Conservation (phyloP, 1,140 invertebrate species). For the Drosophila tristis region DNA sequence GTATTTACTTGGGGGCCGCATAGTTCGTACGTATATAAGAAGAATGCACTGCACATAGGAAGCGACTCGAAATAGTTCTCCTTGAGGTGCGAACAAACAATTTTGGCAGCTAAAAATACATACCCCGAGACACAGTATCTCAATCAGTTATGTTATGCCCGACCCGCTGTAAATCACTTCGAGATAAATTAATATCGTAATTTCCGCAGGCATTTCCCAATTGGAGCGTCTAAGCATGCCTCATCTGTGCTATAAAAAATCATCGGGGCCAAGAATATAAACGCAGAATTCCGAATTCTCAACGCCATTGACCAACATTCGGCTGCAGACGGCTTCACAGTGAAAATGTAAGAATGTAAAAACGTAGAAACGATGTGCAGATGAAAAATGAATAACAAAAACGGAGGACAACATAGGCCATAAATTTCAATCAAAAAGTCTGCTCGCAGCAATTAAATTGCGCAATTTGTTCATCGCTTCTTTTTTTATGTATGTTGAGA, state of each 20-base stretch:
- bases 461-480: constrained; percentile 45
- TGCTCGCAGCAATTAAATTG: constrained; percentile 76
- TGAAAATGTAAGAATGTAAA: constrained; percentile 11
- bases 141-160: constrained; percentile 32
- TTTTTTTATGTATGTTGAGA: background rate
- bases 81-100: constrained; percentile 54
- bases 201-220: constrained; percentile 17
- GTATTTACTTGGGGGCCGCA: constrained; percentile 48
- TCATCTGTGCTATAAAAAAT: constrained; percentile 28
- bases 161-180: constrained; percentile 43
- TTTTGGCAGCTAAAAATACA: constrained; percentile 31
- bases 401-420: constrained; percentile 70
- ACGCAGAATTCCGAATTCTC: constrained; percentile 30
- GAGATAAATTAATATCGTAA: constrained; percentile 52
- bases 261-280: constrained; percentile 43
- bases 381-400: constrained; percentile 21
- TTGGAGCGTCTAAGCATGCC: constrained; percentile 6
- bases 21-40: background rate
- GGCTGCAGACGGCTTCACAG: constrained; percentile 16
- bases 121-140: constrained; percentile 25
- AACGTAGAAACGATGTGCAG: constrained; percentile 1
- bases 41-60: constrained; percentile 60
- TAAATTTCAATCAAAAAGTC: constrained; percentile 75
- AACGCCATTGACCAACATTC: constrained; percentile 73
- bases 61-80: constrained; percentile 55